Evolutionary conservation across 2,113 vertebrate genomes (phyloP).

Genomic region (Rhinoderma darwinii): DNA sequence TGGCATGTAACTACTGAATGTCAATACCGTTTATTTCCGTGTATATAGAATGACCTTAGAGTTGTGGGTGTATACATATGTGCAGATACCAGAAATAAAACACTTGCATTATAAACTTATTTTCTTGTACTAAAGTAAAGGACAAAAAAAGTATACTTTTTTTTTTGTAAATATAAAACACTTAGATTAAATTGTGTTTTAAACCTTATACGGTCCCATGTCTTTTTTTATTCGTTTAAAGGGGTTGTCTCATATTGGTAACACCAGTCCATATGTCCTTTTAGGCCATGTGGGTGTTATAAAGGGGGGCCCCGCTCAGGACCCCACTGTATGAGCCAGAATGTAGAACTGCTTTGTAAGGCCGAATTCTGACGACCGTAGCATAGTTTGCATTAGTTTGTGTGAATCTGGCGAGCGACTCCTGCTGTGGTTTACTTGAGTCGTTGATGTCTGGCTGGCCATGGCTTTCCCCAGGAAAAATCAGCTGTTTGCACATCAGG

Average conservation of each 20-base stretch:
- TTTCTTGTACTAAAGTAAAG: slow-evolving; percentile 32
- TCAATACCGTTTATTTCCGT: slow-evolving; percentile 72
- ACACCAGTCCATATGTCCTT: not conserved
- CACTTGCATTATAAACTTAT: slow-evolving; percentile 36
- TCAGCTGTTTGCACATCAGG: no score
- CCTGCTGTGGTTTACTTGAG: no score
- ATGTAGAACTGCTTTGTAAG: no score
- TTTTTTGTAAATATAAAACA: slow-evolving; percentile 49
- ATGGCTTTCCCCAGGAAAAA: no score
- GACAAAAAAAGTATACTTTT: slow-evolving; percentile 3
- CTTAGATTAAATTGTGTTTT: slow-evolving; percentile 55
- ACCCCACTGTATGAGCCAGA: no score
- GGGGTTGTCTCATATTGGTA: not conserved
- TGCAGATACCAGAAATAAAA: slow-evolving; percentile 73
- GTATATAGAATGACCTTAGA: slow-evolving; percentile 62
- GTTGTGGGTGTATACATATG: slow-evolving; percentile 73
- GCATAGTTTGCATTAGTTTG: no score
- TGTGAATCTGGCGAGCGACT: no score
- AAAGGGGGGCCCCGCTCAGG: no score
- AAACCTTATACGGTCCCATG: not conserved
- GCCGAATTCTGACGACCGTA: no score
- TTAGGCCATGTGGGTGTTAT: no score
- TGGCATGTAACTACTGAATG: slow-evolving; percentile 71
- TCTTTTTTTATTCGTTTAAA: not conserved
- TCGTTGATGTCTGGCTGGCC: no score